A percentile compares a stretch with the other conserved stretches of the same genome.
phyloP scores from a whole-genome alignment of 2,113 vertebrate species.

The Halichoerus grypus region DNA sequence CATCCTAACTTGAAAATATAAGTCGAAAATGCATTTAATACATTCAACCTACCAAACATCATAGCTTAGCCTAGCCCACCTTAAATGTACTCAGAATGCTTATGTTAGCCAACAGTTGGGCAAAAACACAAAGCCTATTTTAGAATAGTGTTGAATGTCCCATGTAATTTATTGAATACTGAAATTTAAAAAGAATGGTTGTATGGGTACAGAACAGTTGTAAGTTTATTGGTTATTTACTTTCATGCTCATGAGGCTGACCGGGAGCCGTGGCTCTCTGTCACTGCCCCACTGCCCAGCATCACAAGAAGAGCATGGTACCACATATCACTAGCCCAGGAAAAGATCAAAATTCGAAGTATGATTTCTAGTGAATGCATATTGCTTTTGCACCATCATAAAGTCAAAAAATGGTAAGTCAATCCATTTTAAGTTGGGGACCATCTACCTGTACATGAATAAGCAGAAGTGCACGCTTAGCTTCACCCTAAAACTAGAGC shows the following conservation, averaged over 20 bases:
- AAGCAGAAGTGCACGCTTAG: background rate
- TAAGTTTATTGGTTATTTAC: background rate
- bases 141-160: background rate
- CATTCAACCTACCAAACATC: background rate
- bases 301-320: background rate
- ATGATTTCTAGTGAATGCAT: background rate
- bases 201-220: background rate
- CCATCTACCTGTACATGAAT: background rate
- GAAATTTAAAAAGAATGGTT: background rate
- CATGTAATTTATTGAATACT: background rate
- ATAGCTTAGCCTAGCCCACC: background rate
- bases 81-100: background rate
- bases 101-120: background rate
- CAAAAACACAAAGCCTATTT: background rate
- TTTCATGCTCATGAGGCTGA: background rate
- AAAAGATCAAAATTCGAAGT: background rate
- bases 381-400: background rate
- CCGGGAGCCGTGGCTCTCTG: background rate
- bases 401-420: background rate
- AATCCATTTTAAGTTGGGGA: background rate
- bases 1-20: background rate
- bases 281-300: background rate
- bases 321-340: background rate
- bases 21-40: background rate
- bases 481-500: background rate